Evolutionary conservation across 92 coral and sea anemone genomes (phyloP).

Genomic region (Epizoanthus ramosus): DNA sequence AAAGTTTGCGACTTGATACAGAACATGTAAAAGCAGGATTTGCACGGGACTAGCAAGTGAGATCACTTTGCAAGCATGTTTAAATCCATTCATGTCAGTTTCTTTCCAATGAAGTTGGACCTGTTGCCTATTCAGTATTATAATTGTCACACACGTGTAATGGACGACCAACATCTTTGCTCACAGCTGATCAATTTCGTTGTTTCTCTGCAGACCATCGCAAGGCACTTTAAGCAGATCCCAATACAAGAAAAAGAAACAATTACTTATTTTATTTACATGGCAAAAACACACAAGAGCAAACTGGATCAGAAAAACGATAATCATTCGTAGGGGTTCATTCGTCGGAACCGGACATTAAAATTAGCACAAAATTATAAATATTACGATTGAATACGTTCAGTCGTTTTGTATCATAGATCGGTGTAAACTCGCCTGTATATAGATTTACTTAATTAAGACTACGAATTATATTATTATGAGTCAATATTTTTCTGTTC

Average conservation of each 20-base stretch:
- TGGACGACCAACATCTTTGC: not conserved
- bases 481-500: not conserved
- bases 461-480: not conserved
- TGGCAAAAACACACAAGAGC: slow-evolving; percentile 95
- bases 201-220: slow-evolving; percentile 73
- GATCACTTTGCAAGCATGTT: too few species aligned
- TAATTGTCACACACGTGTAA: slow-evolving; percentile 33
- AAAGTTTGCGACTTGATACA: not conserved
- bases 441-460: slow-evolving; percentile 6
- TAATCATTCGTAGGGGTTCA: slow-evolving; percentile 49
- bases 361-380: slow-evolving; percentile 19
- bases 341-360: not conserved
- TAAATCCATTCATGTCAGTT: not conserved
- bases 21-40: not conserved
- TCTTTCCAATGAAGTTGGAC: not conserved
- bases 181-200: not conserved
- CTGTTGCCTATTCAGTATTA: not conserved
- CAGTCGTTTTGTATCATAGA: slow-evolving; percentile 40
- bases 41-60: too few species aligned
- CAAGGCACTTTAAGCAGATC: slow-evolving; percentile 93
- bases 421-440: slow-evolving; percentile 24
- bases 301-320: slow-evolving; percentile 94
- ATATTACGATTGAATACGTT: not conserved
- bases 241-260: slow-evolving; percentile 97
- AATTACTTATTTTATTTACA: slow-evolving; percentile 88